Evolutionary conservation across 2,888 invertebrate genomes (phyloP).

Genomic region (Platycheirus albimanus): DNA sequence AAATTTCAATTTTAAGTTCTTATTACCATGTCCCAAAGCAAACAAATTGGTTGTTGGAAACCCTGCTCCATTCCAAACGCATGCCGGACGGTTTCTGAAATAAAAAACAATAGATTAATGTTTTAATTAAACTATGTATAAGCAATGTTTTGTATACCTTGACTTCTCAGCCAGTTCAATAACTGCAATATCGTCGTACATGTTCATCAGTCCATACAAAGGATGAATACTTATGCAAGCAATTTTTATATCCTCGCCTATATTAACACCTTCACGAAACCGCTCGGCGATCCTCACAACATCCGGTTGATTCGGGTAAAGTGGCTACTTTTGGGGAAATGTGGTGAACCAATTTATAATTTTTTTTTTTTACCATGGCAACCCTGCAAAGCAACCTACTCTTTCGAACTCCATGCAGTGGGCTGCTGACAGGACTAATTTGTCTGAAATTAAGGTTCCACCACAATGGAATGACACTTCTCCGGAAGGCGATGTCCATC

Average conservation of each 20-base stretch:
- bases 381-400: conserved; percentile 39
- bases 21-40: conserved; percentile 61
- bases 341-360: no score
- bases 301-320: conserved; percentile 49
- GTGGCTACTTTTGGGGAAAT: conserved; percentile 44
- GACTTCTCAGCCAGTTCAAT: conserved; percentile 41
- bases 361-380: no score
- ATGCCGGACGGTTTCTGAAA: conserved; percentile 51
- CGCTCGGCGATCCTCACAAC: conserved; percentile 52
- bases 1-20: conserved; percentile 9
- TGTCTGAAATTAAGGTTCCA: conserved; percentile 56
- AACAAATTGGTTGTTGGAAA: conserved; percentile 35
- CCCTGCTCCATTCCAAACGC: conserved; percentile 36
- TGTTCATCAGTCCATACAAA: conserved; percentile 22
- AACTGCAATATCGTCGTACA: conserved; percentile 61
- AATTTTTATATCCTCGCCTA: conserved; percentile 53
- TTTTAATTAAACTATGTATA: neutral
- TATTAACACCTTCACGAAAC: neutral
- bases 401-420: conserved; percentile 59
- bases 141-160: conserved; percentile 3
- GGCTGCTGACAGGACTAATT: conserved; percentile 48
- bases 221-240: conserved; percentile 33
- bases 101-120: neutral
- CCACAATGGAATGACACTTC: conserved; percentile 60
- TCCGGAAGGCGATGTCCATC: conserved; percentile 54